Percentiles rank a stretch among this genome's conserved stretches.
Evolutionary conservation across 2,888 invertebrate species (phyloP).

Genomic region (Choristoneura rosaceana): DNA sequence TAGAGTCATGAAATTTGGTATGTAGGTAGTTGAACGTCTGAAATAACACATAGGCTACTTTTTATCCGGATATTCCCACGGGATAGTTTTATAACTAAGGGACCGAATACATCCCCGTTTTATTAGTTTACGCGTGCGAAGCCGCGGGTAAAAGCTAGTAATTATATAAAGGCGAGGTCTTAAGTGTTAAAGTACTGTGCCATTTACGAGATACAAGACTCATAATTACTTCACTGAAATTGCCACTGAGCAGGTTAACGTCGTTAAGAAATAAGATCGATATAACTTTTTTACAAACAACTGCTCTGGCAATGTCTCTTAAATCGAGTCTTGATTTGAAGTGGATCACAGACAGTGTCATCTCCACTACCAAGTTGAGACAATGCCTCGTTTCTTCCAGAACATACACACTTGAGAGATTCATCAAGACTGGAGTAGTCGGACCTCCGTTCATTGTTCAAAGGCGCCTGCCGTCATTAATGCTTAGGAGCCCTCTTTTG

Average conservation of each 20-base stretch:
- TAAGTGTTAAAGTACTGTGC: slow-evolving; percentile 41
- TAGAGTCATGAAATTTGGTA: no score
- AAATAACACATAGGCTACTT: no score
- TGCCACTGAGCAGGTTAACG: slow-evolving; percentile 20
- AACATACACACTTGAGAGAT: slow-evolving; percentile 56
- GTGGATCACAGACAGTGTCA: neutral
- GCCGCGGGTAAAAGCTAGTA: no score
- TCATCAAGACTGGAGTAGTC: slow-evolving; percentile 66
- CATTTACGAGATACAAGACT: slow-evolving; percentile 34
- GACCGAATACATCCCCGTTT: no score
- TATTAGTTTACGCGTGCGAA: no score
- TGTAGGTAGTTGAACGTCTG: no score
- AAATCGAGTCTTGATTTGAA: slow-evolving; percentile 4
- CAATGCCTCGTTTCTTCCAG: slow-evolving; percentile 48
- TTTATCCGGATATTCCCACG: no score
- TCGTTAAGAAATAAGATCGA: neutral
- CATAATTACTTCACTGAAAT: slow-evolving; percentile 25
- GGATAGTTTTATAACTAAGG: no score
- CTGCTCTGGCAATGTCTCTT: neutral
- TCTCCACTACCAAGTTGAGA: slow-evolving; percentile 2
- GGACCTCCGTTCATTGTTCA: slow-evolving; percentile 64
- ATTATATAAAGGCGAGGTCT: slow-evolving; percentile 50
- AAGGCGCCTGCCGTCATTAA: slow-evolving; percentile 66
- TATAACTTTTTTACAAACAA: slow-evolving; percentile 7
- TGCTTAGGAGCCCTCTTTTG: slow-evolving; percentile 66